Base-by-base conservation (phyloP, 2,113 vertebrate genomes). In the Hassar affinis region DNA sequence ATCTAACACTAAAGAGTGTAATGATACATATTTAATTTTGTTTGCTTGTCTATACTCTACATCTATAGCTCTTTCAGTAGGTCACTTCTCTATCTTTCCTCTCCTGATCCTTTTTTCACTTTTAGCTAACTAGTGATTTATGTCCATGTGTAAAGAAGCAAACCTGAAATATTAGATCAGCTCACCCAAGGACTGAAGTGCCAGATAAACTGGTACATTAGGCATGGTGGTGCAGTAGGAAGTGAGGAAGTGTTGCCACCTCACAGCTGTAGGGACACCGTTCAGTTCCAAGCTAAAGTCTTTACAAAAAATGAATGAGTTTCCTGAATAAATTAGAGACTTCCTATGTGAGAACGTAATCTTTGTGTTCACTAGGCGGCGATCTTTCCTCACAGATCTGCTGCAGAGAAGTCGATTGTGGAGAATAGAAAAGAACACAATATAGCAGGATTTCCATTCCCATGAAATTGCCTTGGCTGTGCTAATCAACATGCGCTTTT, bases 301-400 rank as follows among this genome's bases (percentile, higher is more conserved):
- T n/a, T 2, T 59, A 25, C n/a, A n/a, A n/a, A 12, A 10, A 61
- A 27, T 27, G 25, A 66, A 66, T 66, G 15, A 66, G 15, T 64
- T 15, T 42, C 33, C 66, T 69, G 35, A 68, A 18, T 18, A 8
- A 38, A 68, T 38, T 20, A 9, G 2, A 68, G 38, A n/a, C 25
- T n/a, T 1, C 0, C 5, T 47, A 47, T n/a, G 18, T 27, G 4
- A 45, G 30, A 11, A 27, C 47, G 18, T 33, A 2, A 33, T 74
- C 25, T n/a, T 12, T 27, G 35, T 78, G 82, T 83, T 64, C 79
- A 71, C 35, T 42, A 69, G 79, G 27, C 59, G 61, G 79, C 49
- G 52, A 66, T 20, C 1, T 57, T 78, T 78, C 68, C 20, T 59
- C 47, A 33, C 25, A 66, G 33, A 38, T 64, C 42, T 20, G 68